Percentiles rank a stretch among this genome's conserved stretches.
Conservation (phyloP, 2,888 invertebrate genomes). For the Cenopis cana region DNA sequence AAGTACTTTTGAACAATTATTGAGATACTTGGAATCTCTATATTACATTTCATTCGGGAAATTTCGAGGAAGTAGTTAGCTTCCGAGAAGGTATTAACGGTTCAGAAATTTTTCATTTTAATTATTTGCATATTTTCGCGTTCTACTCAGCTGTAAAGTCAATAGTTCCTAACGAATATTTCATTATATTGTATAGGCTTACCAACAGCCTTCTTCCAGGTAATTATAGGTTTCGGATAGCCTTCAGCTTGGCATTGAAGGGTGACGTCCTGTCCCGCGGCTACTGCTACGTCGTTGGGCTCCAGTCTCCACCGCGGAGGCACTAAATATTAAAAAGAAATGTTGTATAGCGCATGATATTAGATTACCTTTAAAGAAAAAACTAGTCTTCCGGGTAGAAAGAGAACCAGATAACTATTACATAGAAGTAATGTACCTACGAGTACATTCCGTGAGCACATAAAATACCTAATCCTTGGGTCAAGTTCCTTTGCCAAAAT, state of each 20-base stretch:
- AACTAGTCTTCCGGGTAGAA: neutral
- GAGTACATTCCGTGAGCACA: neutral
- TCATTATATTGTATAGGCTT: constrained; percentile 58
- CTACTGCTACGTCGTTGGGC: constrained; percentile 92
- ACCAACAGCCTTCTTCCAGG: constrained; percentile 96
- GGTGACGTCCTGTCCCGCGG: constrained; percentile 92
- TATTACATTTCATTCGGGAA: neutral
- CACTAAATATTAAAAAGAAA: constrained; percentile 77
- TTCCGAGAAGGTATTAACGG: neutral
- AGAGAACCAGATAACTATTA: neutral
- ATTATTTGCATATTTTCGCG: neutral
- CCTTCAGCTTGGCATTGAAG: constrained; percentile 96
- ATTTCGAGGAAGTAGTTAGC: neutral
- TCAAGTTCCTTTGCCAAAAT: too few species aligned
- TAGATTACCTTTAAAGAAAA: neutral
- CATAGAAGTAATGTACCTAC: neutral
- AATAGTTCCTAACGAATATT: neutral
- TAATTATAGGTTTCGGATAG: constrained; percentile 94
- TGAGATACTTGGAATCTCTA: too few species aligned
- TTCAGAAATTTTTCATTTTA: neutral
- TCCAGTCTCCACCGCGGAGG: constrained; percentile 96
- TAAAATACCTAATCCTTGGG: too few species aligned
- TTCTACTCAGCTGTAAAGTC: neutral
- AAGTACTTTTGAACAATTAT: neutral
- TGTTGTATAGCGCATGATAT: neutral